A percentile compares a stretch with the other conserved stretches of the same genome.
These are phyloP conservation scores for Cavia porcellus DNA, from an alignment of 2,113 vertebrate species.

Conservation along the genomic window DNA sequence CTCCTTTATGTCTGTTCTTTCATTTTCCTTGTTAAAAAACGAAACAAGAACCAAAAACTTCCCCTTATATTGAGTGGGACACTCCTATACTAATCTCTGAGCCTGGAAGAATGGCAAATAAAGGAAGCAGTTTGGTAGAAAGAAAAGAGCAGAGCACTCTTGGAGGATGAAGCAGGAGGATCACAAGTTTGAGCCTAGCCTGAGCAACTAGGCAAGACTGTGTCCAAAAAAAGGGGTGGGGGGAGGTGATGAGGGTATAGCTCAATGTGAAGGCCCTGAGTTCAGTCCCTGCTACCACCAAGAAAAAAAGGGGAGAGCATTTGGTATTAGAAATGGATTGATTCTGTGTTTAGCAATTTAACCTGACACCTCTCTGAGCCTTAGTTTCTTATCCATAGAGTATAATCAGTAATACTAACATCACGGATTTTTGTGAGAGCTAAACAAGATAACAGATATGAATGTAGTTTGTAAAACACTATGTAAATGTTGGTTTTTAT, in stretches of 20 bases:
- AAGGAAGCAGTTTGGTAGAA: constrained; percentile 2
- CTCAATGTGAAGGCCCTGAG: neutral
- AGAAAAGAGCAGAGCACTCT: neutral
- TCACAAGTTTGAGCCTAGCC: neutral
- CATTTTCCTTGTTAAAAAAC: constrained; percentile 50
- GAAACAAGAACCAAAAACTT: constrained; percentile 28
- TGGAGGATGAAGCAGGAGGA: neutral
- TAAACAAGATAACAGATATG: neutral
- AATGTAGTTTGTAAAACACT: constrained; percentile 2
- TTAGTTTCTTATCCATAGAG: neutral
- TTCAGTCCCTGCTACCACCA: neutral
- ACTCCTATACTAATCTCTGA: neutral
- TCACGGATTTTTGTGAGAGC: neutral
- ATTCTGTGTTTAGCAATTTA: neutral
- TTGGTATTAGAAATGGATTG: constrained; percentile 2
- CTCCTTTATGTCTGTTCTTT: neutral
- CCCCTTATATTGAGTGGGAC: neutral
- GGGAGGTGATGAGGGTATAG: neutral
- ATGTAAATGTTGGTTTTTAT: neutral
- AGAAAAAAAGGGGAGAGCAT: neutral
- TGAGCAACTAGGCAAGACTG: neutral
- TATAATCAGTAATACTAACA: neutral
- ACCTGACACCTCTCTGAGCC: neutral
- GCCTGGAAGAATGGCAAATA: constrained; percentile 2
- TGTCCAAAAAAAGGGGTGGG: neutral